phyloP scores from a whole-genome alignment of 2,113 vertebrate genomes.

The Catharus fuscescens region DNA sequence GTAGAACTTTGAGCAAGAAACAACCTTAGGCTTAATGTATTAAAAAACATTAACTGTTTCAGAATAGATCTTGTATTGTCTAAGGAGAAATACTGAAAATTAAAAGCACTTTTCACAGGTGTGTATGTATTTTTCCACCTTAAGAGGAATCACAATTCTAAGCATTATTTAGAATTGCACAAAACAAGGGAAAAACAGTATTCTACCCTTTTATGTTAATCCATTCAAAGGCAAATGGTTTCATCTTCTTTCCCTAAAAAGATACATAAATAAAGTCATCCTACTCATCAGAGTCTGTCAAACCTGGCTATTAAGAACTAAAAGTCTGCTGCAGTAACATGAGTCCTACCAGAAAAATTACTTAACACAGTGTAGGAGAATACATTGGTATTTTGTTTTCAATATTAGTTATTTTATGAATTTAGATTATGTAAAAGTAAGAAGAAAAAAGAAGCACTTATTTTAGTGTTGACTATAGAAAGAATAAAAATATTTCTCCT shows the following conservation, averaged over 20 bases:
- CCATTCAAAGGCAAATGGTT: neutral
- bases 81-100: neutral
- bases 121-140: neutral
- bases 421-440: neutral
- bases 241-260: neutral
- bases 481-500: neutral
- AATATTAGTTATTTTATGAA: neutral
- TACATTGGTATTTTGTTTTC: neutral
- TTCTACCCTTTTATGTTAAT: neutral
- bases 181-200: neutral
- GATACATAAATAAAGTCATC: neutral
- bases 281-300: neutral
- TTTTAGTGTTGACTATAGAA: neutral
- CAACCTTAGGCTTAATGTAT: neutral
- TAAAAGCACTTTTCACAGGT: neutral
- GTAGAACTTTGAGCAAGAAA: neutral
- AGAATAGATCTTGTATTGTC: neutral
- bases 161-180: neutral
- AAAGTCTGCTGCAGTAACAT: neutral
- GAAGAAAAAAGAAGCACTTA: neutral
- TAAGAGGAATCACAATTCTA: neutral
- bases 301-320: neutral
- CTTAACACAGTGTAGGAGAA: neutral
- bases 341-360: neutral
- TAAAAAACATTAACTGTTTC: neutral